Evolutionary conservation across 2,797 vertebrate species (phyloP).

Genomic region (Eulemur coronatus): DNA sequence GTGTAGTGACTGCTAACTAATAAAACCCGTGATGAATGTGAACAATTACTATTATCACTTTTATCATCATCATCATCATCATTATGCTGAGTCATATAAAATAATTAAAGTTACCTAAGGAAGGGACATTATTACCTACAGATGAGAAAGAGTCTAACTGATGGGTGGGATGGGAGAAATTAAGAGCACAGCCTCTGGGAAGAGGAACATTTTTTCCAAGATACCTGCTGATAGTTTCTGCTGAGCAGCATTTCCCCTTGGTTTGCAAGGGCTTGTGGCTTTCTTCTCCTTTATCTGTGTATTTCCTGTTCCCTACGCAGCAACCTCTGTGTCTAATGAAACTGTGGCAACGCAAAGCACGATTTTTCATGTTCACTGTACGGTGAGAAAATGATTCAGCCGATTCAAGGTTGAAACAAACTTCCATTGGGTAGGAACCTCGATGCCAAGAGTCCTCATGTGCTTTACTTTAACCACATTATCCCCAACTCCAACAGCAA

Average conservation of each 20-base stretch:
- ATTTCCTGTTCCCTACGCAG: neutral
- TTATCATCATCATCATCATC: neutral
- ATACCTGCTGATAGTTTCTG: neutral
- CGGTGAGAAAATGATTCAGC: neutral
- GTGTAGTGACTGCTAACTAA: neutral
- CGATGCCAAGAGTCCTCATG: neutral
- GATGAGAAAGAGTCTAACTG: neutral
- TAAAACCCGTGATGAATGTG: neutral
- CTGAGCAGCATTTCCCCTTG: neutral
- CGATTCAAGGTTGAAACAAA: neutral
- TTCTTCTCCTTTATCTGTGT: neutral
- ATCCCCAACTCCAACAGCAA: no score
- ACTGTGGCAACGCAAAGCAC: neutral
- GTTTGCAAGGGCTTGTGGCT: neutral
- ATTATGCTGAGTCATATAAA: neutral
- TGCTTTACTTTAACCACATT: neutral
- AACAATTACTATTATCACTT: neutral
- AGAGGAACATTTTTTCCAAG: neutral
- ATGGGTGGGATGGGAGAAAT: neutral
- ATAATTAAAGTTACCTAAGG: neutral
- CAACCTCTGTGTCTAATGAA: neutral
- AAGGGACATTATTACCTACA: neutral
- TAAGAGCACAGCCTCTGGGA: neutral
- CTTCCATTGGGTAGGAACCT: neutral
- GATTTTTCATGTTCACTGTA: neutral